phyloP scores from a whole-genome alignment of 2,113 vertebrate species.

The Paraplagusia blochii region DNA sequence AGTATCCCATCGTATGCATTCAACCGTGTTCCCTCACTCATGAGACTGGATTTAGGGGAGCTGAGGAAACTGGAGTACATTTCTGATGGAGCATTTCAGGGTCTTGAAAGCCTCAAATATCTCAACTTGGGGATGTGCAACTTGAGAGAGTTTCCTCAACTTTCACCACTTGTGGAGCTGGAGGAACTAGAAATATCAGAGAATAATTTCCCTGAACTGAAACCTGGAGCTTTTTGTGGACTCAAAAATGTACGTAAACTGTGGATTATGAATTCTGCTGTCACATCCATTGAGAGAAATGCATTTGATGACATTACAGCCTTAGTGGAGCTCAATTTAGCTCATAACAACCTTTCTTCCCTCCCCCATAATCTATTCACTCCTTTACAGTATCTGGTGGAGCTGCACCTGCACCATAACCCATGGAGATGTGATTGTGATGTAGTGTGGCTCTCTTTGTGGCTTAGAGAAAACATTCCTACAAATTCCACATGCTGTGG shows the following conservation, averaged over 20 bases:
- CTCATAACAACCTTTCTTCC: constrained; percentile 96
- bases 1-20: constrained; percentile 98
- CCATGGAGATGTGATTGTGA: constrained; percentile 98
- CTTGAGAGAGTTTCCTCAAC: constrained; percentile 91
- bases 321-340: constrained; percentile 95
- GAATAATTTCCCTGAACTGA: constrained; percentile 91
- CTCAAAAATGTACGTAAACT: constrained; percentile 92
- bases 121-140: constrained; percentile 98
- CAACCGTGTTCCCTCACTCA: constrained; percentile 95
- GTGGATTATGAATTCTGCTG: constrained; percentile 98
- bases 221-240: constrained; percentile 89
- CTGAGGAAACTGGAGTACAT: constrained; percentile 95
- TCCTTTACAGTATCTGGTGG: constrained; percentile 91
- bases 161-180: constrained; percentile 87
- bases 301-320: constrained; percentile 95
- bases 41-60: constrained; percentile 95
- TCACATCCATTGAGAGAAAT: constrained; percentile 90
- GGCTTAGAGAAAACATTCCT: constrained; percentile 95
- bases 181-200: constrained; percentile 98
- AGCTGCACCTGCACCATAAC: constrained; percentile 96
- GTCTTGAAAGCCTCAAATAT: constrained; percentile 95
- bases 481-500: constrained; percentile 97
- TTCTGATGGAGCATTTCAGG: constrained; percentile 95
- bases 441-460: constrained; percentile 95
- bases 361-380: constrained; percentile 97